Conservation (phyloP, 2,888 invertebrate species). For the Escarpia spicata region DNA sequence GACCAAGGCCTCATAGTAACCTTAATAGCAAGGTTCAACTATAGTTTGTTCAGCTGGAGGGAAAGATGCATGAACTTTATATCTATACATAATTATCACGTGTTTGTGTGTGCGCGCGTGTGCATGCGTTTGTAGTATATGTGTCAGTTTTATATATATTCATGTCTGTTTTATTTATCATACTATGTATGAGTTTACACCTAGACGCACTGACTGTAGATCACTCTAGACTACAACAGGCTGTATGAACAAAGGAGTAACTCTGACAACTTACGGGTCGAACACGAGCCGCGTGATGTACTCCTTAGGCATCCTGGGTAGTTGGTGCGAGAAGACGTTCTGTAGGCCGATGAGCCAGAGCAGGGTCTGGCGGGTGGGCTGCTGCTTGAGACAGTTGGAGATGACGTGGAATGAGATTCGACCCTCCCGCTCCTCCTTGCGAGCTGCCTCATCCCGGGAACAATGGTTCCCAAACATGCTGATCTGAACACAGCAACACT, state of each 20-base stretch:
- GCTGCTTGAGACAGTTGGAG: constrained; percentile 84
- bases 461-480: constrained; percentile 65
- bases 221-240: background rate
- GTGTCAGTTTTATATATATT: no score
- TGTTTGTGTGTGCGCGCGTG: no score
- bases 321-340: constrained; percentile 93
- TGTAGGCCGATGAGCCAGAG: constrained; percentile 92
- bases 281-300: constrained; percentile 95
- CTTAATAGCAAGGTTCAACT: no score
- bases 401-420: constrained; percentile 93
- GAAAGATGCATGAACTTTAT: no score
- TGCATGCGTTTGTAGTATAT: no score
- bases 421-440: constrained; percentile 87
- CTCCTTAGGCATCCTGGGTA: constrained; percentile 97
- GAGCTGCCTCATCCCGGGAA: constrained; percentile 89
- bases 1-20: no score
- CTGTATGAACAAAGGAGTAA: background rate
- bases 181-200: background rate
- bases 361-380: constrained; percentile 86
- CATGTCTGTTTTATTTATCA: background rate
- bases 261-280: constrained; percentile 70
- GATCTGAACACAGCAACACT: constrained; percentile 18
- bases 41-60: no score
- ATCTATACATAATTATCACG: no score
- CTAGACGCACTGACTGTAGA: background rate